phyloP scores from a whole-genome alignment of 2,888 invertebrate species.

The Drosophila prolongata region DNA sequence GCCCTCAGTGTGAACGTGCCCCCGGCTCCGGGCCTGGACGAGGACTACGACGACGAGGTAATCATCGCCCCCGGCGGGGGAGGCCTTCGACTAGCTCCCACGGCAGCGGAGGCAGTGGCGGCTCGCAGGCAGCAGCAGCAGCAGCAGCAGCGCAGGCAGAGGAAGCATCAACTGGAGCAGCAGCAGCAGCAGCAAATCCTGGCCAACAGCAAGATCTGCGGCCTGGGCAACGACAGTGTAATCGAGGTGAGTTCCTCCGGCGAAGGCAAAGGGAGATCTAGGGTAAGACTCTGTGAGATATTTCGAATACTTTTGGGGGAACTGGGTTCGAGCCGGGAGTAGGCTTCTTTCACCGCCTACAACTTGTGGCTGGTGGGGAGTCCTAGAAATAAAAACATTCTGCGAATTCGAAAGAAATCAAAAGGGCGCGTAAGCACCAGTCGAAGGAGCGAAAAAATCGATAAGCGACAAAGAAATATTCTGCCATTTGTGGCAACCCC shows the following conservation, averaged over 20 bases:
- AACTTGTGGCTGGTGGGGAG: constrained; percentile 31
- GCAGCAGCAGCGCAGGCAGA: constrained; percentile 33
- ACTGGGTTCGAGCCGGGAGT: too few species aligned
- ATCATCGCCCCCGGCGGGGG: constrained; percentile 67
- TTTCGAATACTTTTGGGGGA: neutral
- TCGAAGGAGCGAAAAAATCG: constrained; percentile 56
- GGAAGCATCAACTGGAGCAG: constrained; percentile 55
- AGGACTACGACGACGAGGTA: constrained; percentile 73
- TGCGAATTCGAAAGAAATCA: constrained; percentile 38
- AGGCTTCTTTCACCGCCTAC: constrained; percentile 1
- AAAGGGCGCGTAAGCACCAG: constrained; percentile 14
- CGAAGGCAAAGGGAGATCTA: too few species aligned
- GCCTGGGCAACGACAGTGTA: constrained; percentile 81
- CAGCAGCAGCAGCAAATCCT: constrained; percentile 58
- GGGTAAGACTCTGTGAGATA: too few species aligned
- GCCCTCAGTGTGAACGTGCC: constrained; percentile 63
- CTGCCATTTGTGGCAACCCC: constrained; percentile 27
- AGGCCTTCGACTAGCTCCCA: constrained; percentile 58
- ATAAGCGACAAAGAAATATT: constrained; percentile 58
- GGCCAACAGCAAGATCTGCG: constrained; percentile 70
- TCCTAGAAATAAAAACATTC: constrained; percentile 5
- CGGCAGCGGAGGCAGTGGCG: constrained; percentile 21
- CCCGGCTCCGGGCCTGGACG: constrained; percentile 50
- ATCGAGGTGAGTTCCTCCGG: constrained; percentile 78
- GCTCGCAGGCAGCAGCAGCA: constrained; percentile 1